Percentiles rank a stretch among this genome's conserved stretches.
Conservation (phyloP, 2,113 vertebrate genomes). For the Cyprinodon brontotheroides region DNA sequence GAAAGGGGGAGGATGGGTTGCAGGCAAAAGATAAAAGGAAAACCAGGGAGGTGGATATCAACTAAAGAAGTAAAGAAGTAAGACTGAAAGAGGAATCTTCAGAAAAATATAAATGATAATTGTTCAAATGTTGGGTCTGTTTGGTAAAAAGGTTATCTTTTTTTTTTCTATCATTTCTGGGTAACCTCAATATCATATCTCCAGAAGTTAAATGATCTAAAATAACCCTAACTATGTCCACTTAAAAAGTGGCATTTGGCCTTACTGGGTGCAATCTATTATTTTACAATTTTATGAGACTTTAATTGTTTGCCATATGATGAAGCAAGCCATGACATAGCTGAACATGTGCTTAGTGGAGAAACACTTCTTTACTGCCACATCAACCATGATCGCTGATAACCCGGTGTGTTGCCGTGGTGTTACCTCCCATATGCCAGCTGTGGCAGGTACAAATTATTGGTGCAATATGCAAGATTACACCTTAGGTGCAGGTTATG, state of each 20-base stretch:
- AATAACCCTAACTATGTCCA: background rate
- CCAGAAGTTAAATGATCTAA: no score
- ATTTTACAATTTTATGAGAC: constrained; percentile 57
- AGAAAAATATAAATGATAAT: constrained; percentile 42
- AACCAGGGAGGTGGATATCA: constrained; percentile 36
- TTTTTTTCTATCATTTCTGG: background rate
- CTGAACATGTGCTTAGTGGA: constrained; percentile 70
- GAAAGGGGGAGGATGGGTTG: constrained; percentile 55
- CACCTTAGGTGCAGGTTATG: constrained; percentile 42
- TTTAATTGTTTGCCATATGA: constrained; percentile 29
- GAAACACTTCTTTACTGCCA: constrained; percentile 48
- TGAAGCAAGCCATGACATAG: constrained; percentile 52
- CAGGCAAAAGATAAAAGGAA: constrained; percentile 69
- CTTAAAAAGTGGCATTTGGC: background rate
- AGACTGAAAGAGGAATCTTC: constrained; percentile 19
- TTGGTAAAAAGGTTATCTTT: background rate
- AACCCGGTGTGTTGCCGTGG: constrained; percentile 48
- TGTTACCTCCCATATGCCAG: constrained; percentile 54
- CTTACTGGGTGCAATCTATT: constrained; percentile 2
- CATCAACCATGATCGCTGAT: constrained; percentile 46
- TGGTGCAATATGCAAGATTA: constrained; percentile 52
- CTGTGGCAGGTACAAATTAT: constrained; percentile 59
- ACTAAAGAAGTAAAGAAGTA: constrained; percentile 41
- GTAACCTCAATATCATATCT: background rate
- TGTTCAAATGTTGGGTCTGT: constrained; percentile 43